Evolutionary conservation across 1,140 invertebrate species (phyloP), one percentile per base, ranked within the genome.

Genomic region (Batillaria attramentaria): DNA sequence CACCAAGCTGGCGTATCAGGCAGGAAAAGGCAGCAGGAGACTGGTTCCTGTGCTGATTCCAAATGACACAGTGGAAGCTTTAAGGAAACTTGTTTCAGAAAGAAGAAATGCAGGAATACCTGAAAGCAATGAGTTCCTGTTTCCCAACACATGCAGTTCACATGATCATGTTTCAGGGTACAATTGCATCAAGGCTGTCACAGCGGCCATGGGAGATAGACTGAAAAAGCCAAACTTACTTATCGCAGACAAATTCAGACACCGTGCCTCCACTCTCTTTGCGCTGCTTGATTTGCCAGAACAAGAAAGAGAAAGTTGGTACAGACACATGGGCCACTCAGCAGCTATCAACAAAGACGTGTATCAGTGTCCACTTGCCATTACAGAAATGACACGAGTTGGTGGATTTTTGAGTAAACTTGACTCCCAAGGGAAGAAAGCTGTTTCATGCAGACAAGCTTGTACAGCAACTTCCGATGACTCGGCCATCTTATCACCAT

Each of bases 31-130:
- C 33, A 6, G 37, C 0, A 78, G 43, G 31, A 72, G 73, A n/a
- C 20, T 80, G 42, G 78, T 84, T 1, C 78, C 83, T 37, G 6
- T 80, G 24, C 65, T 82, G 0, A 79, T 84, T 28, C 76, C 70
- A 1, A 68, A 79, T 69, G 83, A 82, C 68, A 80, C 75, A 28
- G 65, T 46, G 50, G n/a, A 66, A 46, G 80, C 78, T 24, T 24
- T 82, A 4, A 76, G 31, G 69, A 82, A 65, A 37, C 50, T 82
- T 3, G 50, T 20, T 28, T 70, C 62, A 42, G 24, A 77, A 42
- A 13, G 83, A 43, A 50, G 39, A 72, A 33, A 31, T 18, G 69
- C 73, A 24, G 72, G 42, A 72, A 65, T 84, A 18, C 62, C 75
- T n/a, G 5, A 60, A 42, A 18, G 20, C 13, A 81, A 82, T 37